These are phyloP conservation scores for Nothocercus julius DNA, from an alignment of 2,113 vertebrate species.

Conservation along the genomic window DNA sequence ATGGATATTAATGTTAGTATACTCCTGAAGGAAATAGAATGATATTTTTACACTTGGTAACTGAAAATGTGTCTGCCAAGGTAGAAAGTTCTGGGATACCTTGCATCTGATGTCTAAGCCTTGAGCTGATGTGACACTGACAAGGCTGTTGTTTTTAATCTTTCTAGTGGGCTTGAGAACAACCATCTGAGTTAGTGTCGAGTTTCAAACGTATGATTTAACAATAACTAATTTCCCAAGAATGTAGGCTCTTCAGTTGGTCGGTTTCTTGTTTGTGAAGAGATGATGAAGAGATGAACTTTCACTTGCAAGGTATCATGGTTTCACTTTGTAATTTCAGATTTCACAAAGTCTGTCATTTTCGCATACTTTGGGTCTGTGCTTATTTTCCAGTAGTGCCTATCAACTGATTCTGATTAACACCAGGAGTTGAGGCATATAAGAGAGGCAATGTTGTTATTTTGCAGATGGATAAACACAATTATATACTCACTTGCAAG, in stretches of 20 bases:
- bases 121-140: background rate
- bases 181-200: background rate
- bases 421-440: background rate
- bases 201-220: background rate
- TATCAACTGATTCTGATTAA: background rate
- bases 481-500: background rate
- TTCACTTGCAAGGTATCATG: background rate
- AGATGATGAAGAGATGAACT: background rate
- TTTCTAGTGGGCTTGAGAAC: background rate
- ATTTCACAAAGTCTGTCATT: background rate
- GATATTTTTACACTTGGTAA: background rate
- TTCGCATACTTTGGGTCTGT: background rate
- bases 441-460: background rate
- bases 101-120: background rate
- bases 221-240: background rate
- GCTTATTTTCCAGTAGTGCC: background rate
- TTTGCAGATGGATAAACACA: background rate
- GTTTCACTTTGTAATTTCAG: background rate
- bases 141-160: background rate
- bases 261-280: background rate
- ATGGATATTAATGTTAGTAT: background rate
- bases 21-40: background rate
- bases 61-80: background rate
- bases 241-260: background rate
- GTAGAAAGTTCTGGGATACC: background rate